A percentile compares a stretch with the other conserved stretches of the same genome.
Evolutionary conservation across 2,797 vertebrate genomes (phyloP).

Genomic region (Mormyrops boulengeri): DNA sequence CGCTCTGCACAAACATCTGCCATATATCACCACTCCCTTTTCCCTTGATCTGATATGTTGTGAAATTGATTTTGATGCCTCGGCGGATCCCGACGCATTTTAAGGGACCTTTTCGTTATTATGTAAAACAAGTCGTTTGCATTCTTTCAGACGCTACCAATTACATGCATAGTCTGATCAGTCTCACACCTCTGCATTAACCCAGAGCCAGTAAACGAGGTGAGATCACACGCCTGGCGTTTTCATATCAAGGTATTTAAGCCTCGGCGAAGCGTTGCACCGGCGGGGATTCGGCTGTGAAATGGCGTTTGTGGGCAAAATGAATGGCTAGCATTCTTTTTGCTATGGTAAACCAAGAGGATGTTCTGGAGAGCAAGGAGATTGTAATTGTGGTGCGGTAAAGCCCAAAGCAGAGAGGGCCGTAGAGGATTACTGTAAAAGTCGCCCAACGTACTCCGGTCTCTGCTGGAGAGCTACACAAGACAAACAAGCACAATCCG

Average conservation of each 20-base stretch:
- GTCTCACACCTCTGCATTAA: not conserved
- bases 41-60: not conserved
- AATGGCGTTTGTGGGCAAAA: not conserved
- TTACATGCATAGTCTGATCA: not conserved
- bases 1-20: not conserved
- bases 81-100: not conserved
- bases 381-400: conserved; percentile 12
- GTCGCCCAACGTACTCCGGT: not conserved
- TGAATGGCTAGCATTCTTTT: not conserved
- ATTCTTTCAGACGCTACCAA: not conserved
- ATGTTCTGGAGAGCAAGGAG: not conserved
- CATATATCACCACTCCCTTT: too few relatives aligned
- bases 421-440: conserved; percentile 28
- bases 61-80: not conserved
- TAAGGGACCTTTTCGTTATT: not conserved
- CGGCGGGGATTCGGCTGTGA: not conserved
- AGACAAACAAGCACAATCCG: not conserved
- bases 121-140: not conserved
- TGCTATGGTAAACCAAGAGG: conserved; percentile 20
- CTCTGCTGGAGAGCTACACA: not conserved
- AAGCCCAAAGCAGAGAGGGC: conserved; percentile 12
- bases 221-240: conserved; percentile 27
- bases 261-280: not conserved
- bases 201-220: not conserved
- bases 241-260: not conserved